Evolutionary conservation across 2,113 vertebrate species (phyloP), one percentile per base, ranked within the genome.

Genomic region (Elephantulus edwardii): DNA sequence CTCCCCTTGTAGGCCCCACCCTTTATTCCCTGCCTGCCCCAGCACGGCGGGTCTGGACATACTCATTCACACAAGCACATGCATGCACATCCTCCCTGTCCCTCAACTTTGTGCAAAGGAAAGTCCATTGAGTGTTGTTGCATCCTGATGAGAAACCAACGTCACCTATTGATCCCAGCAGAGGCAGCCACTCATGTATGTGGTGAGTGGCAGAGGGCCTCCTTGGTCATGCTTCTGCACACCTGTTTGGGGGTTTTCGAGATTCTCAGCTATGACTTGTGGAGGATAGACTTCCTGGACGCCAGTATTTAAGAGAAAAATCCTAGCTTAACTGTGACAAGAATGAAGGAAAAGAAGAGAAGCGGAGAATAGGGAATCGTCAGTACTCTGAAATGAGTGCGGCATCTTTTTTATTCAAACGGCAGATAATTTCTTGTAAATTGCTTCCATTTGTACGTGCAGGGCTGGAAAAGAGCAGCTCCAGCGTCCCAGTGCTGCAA

Each of bases 91-190:
- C 28, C 81, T 16, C 75, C 16, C 56, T 72, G 56, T 38, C 28
- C 38, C 97, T 96, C 97, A 98, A 98, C 98, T 98, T 98, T 96
- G 95, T 66, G 95, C 91, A 96, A 97, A 97, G 97, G 97, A 96
- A 97, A 97, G 97, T 97, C 96, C 93, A 97, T 96, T 92, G 97
- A 97, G 97, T 96, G 97, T n/a, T n/a, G n/a, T 30, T 22, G 95
- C 86, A 90, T 95, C 92, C 94, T 96, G 93, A 95, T 96, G 94
- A 96, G 42, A 95, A 94, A 56, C 96, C 95, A 95, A 97, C 97
- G 92, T 96, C 96, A 96, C 96, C 96, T 74, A 95, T 88, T 79
- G 95, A 95, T 95, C 93, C 46, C 82, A 16, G 14, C 74, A 16
- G 83, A 79, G 33, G 76, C 50, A 56, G 70, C 54, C 62, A 35